Base-by-base conservation (phyloP, 2,113 vertebrate genomes). In the Takifugu bimaculatus region DNA sequence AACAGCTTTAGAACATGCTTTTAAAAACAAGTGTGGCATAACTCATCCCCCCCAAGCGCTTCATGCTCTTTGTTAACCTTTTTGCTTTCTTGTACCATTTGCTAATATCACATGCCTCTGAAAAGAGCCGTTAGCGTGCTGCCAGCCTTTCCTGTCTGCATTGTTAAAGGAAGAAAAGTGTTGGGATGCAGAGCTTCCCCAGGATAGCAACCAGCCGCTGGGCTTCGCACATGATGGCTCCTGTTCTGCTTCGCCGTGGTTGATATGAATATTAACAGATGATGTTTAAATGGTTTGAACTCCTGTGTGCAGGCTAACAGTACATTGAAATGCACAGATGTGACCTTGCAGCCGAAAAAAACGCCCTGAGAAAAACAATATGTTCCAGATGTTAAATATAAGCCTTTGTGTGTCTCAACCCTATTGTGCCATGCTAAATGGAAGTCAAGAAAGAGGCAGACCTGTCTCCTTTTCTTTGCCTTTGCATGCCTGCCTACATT, bases 261-360 rank as follows among this genome's bases (percentile, higher is more conserved):
- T 78, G 71, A 69, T 3, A 39, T 9, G 11, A 39, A 39, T 39
- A 39, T 10, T 39, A 39, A 39, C 35, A 10, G 35, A 2, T 11
- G 35, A 39, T 39, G 5, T 9, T 39, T 39, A 10, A 39, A 39
- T 78, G 77, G 90, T 90, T 82, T 83, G 76, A 13, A 49, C 81
- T 72, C 73, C 82, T 61, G 63, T 57, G 61, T 70, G 77, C 72
- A 72, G 61, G 82, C 80, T 76, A 79, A 81, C 62, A 68, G 26
- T 54, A 67, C 67, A 69, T 75, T 84, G 64, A 59, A 54, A 58
- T 56, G 47, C 2, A 5, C 58, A 51, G 56, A 0, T 65, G 63
- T 74, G 59, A 75, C 74, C 73, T 71, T 66, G 13, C 35, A 63
- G 72, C 64, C 66, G 27, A 78, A 39, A 32, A 32, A 39, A 35